These are phyloP conservation scores for Hydrozoanthus tunicans DNA, from an alignment of 64 coral and sea anemone species.

Conservation along the genomic window DNA sequence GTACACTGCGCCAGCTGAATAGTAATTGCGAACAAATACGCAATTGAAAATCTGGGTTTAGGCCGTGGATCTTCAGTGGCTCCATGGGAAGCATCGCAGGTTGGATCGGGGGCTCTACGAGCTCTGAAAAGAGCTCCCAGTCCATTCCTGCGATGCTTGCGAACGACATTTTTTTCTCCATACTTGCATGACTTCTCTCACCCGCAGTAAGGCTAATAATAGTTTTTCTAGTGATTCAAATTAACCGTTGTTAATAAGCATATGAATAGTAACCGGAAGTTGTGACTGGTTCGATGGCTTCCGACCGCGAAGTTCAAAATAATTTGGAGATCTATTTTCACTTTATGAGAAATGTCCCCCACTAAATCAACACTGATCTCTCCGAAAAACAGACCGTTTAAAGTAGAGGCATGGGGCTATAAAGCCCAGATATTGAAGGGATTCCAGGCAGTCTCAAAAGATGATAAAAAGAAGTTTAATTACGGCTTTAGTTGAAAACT, in stretches of 20 bases:
- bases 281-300: conserved; percentile 26
- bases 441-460: neutral
- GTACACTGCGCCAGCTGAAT: conserved; percentile 33
- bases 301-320: conserved; percentile 35
- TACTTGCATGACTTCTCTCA: neutral
- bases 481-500: too few species aligned
- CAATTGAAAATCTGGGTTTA: conserved; percentile 13
- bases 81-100: conserved; percentile 24
- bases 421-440: neutral
- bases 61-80: neutral
- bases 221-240: neutral
- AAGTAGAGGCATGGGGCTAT: neutral
- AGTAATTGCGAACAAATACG: conserved; percentile 19
- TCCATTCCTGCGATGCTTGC: neutral
- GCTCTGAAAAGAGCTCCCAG: conserved; percentile 65
- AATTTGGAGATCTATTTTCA: conserved; percentile 1
- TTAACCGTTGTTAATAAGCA: neutral
- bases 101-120: conserved; percentile 50
- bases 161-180: conserved; percentile 17
- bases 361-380: neutral
- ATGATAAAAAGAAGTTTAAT: neutral
- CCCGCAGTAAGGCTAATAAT: neutral
- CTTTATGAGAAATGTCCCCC: neutral
- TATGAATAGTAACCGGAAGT: conserved; percentile 23
- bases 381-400: neutral